These are phyloP conservation scores for Drosophila aldrichi DNA, from an alignment of 2,888 invertebrate species.

Conservation along the genomic window DNA sequence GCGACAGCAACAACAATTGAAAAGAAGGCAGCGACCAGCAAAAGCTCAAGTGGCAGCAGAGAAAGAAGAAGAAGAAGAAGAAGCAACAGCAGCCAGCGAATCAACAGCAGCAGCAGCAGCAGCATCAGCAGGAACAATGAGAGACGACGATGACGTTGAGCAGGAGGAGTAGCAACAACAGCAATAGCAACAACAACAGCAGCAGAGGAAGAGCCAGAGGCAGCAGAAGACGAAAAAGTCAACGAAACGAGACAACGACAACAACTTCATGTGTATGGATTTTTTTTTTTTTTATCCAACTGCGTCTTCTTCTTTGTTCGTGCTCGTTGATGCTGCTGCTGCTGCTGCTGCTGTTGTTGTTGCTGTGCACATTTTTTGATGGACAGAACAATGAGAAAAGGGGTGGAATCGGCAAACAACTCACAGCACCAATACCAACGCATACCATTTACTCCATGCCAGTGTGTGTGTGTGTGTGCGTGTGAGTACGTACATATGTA, in stretches of 20 bases:
- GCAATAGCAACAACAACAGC: constrained; percentile 28
- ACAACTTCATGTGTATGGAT: constrained; percentile 67
- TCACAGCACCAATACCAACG: constrained; percentile 54
- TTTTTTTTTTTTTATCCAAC: constrained; percentile 45
- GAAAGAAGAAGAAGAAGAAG: constrained; percentile 26
- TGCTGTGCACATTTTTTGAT: constrained; percentile 76
- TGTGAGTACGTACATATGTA: constrained; percentile 9
- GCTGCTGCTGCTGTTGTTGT: constrained; percentile 50
- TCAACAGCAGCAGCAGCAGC: constrained; percentile 47
- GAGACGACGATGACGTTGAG: constrained; percentile 59
- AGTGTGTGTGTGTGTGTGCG: constrained; percentile 32
- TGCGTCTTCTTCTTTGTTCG: constrained; percentile 53
- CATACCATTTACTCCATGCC: constrained; percentile 24
- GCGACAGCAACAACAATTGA: constrained; percentile 57
- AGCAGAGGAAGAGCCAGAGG: constrained; percentile 14
- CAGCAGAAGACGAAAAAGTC: constrained; percentile 67
- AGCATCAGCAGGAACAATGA: constrained; percentile 63
- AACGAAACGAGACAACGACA: constrained; percentile 68
- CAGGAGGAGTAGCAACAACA: constrained; percentile 40
- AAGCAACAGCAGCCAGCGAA: constrained; percentile 51
- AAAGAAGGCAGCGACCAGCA: constrained; percentile 63
- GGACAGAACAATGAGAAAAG: constrained; percentile 85
- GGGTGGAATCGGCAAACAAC: constrained; percentile 82
- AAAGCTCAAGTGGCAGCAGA: constrained; percentile 62
- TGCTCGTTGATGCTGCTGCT: constrained; percentile 23